These are phyloP conservation scores for Syngnathus scovelli DNA, from an alignment of 2,113 vertebrate species.

Conservation along the genomic window DNA sequence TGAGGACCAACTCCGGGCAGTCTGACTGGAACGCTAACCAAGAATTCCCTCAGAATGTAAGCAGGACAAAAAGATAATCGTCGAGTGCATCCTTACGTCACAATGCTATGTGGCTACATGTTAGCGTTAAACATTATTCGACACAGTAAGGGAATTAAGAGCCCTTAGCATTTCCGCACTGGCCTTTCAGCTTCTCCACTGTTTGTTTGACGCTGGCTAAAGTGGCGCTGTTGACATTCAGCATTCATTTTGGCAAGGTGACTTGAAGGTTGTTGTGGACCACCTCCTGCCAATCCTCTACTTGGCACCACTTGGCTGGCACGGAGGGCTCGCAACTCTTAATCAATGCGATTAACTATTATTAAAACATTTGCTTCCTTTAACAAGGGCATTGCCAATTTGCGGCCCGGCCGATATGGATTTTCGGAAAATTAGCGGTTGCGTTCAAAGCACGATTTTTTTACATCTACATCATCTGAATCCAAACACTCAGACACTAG, in stretches of 20 bases:
- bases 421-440: too few species aligned
- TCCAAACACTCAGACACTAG: conserved; percentile 9
- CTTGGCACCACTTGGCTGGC: conserved; percentile 48
- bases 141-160: background rate
- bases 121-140: background rate
- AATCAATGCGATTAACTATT: background rate
- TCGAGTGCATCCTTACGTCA: background rate
- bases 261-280: conserved; percentile 59
- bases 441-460: too few species aligned
- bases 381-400: background rate
- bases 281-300: conserved; percentile 12
- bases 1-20: background rate
- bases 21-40: background rate
- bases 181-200: background rate
- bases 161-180: background rate
- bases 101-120: background rate
- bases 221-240: conserved; percentile 60
- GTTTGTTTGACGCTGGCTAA: conserved; percentile 38
- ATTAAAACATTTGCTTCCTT: background rate
- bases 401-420: background rate
- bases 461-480: too few species aligned
- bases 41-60: background rate
- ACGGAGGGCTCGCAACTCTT: conserved; percentile 13
- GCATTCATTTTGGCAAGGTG: conserved; percentile 64
- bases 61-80: background rate